Evolutionary conservation across 1,140 invertebrate genomes (phyloP), one percentile per base, ranked within the genome.

Genomic region (Seison nebaliae): DNA sequence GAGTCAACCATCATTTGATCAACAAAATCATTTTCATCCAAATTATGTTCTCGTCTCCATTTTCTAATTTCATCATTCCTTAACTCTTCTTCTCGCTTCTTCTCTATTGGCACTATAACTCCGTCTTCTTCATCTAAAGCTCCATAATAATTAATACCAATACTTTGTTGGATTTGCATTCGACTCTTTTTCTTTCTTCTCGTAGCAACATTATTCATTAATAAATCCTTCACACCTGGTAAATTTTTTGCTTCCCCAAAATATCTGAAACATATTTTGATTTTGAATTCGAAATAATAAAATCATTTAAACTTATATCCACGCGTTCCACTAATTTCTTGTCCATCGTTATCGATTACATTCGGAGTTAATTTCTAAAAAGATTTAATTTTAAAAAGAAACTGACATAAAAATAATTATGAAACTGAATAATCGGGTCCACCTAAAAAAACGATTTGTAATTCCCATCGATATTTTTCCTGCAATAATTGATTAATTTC

Each of bases 191-290:
- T 65, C 1, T 76, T 73, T 1, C 75, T 72, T 15, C 72, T 69
- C 5, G 77, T 76, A 15, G 79, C 54, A 55, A 24, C 2, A 44
- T 48, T 44, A 14, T 6, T 9, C 6, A 15, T 4, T 3, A 98
- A 98, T 8, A 98, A 55, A 59, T 96, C 88, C 43, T 83, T 65
- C 6, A 98, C 91, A 28, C 91, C 78, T 14, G 91, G 91, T 47
- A 98, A 63, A 63, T 96, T 86, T 61, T 93, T 88, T 1, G 88
- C 84, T 22, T 88, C 91, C 36, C 88, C 91, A 62, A 98, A 98
- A 62, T 98, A 60, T 45, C 54, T 57, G 33, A 23, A 42, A 50
- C 11, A 40, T 40, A 36, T 38, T 11, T n/a, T 34, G 9, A 18
- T 6, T n/a, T 12, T 9, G 5, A 17, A 15, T 19, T 22, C 4